Evolutionary conservation across 2,888 invertebrate genomes (phyloP), one percentile per base, ranked within the genome.

Genomic region (Dryomyza anilis): DNA sequence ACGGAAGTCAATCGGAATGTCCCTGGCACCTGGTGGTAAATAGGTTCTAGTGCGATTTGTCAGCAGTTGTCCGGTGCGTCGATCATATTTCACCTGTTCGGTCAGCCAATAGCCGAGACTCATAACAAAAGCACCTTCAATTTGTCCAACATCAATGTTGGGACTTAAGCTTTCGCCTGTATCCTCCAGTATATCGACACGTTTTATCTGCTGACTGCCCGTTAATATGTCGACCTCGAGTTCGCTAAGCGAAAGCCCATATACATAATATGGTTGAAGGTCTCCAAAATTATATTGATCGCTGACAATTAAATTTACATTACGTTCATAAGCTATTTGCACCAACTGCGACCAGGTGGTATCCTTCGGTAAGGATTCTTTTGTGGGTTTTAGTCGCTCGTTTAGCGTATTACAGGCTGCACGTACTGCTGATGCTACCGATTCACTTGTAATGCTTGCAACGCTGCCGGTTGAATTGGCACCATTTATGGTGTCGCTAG

Each of bases 11-110:
- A 88, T 86, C 0, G 92, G 92, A 73, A 92, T 91, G 72, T 92
- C 92, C 73, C 90, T 91, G 0, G 88, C 86, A 1, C 90, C 90
- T 0, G 91, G 91, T 2, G 89, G 87, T 71, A 91, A 90, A 75
- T 92, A 92, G 45, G 86, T 89, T 93, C 93, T 94, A 2, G 93
- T 93, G 45, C 91, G 86, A 74, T 89, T 87, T 2, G 92, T 92
- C 2, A 90, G 83, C 2, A 92, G 77, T 72, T 86, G 83, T 0
- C 92, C 93, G 30, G 86, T 88, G 21, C 83, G 78, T 5, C 85
- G 81, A 70, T 90, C 87, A 69, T 87, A 89, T 1, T 88, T 81
- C 23, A 90, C 74, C 70, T 91, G 87, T 76, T 94, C 93, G 0
- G 86, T 86, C 0, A 91, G 88, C 86, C 89, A 91, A 72, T 89